Evolutionary conservation across 1,140 invertebrate genomes (phyloP).

Genomic region (Drosophila kanapiae): DNA sequence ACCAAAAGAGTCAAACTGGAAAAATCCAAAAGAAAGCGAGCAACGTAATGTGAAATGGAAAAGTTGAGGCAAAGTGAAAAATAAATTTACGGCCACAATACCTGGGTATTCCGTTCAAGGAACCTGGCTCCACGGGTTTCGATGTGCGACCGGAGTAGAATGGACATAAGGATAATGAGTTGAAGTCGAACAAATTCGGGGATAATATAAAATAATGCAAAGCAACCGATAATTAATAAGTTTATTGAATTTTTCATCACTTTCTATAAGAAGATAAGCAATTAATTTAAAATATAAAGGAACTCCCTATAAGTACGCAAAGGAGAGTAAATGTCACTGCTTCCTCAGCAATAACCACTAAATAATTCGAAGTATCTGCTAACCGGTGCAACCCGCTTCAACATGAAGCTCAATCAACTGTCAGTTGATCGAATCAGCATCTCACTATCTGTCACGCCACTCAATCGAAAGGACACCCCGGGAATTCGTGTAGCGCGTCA

Average conservation of each 20-base stretch:
- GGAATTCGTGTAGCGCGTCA: slow-evolving; percentile 11
- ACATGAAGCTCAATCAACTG: slow-evolving; percentile 53
- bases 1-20: slow-evolving; percentile 2
- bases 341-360: neutral
- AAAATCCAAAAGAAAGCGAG: slow-evolving; percentile 22
- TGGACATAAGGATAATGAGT: neutral
- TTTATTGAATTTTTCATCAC: neutral
- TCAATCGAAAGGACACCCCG: neutral
- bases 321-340: too few species aligned
- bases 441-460: neutral
- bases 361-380: neutral
- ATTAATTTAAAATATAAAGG: neutral
- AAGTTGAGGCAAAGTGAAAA: slow-evolving; percentile 50
- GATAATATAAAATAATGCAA: neutral
- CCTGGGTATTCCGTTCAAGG: slow-evolving; percentile 1
- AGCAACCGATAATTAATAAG: neutral
- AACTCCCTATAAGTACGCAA: neutral
- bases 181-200: too few species aligned
- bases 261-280: neutral
- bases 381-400: slow-evolving; percentile 21
- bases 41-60: slow-evolving; percentile 20
- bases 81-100: slow-evolving; percentile 36
- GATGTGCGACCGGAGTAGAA: neutral
- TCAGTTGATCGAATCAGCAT: slow-evolving; percentile 11
- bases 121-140: neutral